Conservation (phyloP, 2,113 vertebrate species). For the Microtus richardsoni region DNA sequence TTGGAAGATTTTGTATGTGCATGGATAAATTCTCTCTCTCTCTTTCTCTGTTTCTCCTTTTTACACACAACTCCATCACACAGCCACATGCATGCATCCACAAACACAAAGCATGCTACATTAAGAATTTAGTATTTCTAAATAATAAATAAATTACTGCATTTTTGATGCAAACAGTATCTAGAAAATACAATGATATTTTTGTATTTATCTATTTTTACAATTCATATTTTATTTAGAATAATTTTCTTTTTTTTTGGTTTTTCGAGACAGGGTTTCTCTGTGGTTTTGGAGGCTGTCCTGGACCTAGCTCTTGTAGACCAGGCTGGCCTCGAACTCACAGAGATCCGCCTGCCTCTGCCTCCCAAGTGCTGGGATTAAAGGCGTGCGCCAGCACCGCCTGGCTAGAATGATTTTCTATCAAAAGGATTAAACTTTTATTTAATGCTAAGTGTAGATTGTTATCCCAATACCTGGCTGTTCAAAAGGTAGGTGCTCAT, state of each 20-base stretch:
- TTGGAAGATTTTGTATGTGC: conserved; percentile 20
- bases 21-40: conserved; percentile 57
- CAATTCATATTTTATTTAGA: background rate
- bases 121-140: conserved; percentile 12
- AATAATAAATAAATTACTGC: background rate
- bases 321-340: too few relatives aligned
- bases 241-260: background rate
- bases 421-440: background rate
- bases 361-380: too few relatives aligned
- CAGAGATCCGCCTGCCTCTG: too few relatives aligned
- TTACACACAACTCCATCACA: background rate
- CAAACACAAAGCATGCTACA: background rate
- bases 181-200: conserved; percentile 29
- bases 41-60: too few relatives aligned
- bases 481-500: background rate
- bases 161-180: background rate
- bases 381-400: too few relatives aligned
- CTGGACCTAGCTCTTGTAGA: too few relatives aligned
- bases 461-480: background rate
- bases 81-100: background rate
- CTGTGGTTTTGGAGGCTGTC: too few relatives aligned
- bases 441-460: conserved; percentile 19
- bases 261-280: too few relatives aligned
- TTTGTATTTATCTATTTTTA: conserved; percentile 2
- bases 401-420: background rate